phyloP scores from a whole-genome alignment of 2,797 vertebrate species.

The Falco biarmicus region DNA sequence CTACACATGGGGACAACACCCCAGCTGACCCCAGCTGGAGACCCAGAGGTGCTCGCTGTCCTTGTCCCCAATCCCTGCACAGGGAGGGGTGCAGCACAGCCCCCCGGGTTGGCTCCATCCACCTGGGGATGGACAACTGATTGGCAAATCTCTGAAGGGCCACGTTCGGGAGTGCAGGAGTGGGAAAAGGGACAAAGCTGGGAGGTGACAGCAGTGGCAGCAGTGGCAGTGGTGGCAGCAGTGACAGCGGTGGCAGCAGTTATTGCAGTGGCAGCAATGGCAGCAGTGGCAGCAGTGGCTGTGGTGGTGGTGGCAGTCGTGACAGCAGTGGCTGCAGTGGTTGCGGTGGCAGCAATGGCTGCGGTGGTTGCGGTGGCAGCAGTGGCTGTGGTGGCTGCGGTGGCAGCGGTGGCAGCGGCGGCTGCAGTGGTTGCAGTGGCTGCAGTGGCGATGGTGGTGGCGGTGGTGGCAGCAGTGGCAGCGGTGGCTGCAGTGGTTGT shows the following conservation, averaged over 20 bases:
- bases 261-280: not conserved
- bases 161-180: not conserved
- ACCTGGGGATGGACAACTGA: not conserved
- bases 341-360: not conserved
- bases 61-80: not conserved
- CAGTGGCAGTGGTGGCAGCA: not conserved
- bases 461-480: not conserved
- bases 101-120: not conserved
- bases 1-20: not conserved
- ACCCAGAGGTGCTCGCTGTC: not conserved
- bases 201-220: not conserved
- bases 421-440: not conserved
- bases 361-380: too few species aligned
- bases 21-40: not conserved
- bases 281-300: not conserved
- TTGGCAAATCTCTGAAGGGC: accelerated
- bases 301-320: not conserved
- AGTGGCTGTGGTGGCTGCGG: not conserved
- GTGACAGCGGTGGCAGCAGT: too few species aligned
- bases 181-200: not conserved
- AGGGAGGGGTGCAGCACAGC: accelerated
- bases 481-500: not conserved
- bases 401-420: too few species aligned
- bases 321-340: too few species aligned
- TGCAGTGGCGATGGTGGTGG: not conserved